Evolutionary conservation across 2,888 invertebrate genomes (phyloP).

Genomic region (Neocrepidodera transversa): DNA sequence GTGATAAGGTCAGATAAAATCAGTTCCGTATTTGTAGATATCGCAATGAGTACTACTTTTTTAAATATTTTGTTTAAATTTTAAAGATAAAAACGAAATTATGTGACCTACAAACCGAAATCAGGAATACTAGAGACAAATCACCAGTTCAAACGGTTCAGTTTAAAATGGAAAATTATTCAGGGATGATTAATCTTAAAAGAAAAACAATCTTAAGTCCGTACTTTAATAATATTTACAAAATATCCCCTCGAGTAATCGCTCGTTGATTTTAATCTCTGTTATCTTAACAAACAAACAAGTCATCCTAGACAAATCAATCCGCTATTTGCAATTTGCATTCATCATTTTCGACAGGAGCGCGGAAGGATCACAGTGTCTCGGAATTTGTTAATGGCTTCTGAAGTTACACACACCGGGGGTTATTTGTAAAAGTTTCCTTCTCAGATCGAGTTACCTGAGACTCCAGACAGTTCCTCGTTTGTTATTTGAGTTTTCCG

Average conservation of each 20-base stretch:
- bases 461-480: constrained; percentile 16
- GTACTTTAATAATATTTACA: background rate
- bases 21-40: no score
- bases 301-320: constrained; percentile 20
- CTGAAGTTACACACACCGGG: constrained; percentile 20
- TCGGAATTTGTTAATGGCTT: constrained; percentile 21
- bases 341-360: constrained; percentile 26
- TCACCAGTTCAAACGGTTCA: no score
- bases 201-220: no score
- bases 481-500: constrained; percentile 22
- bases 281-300: constrained; percentile 5
- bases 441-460: constrained; percentile 25
- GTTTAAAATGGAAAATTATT: no score
- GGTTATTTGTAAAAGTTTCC: constrained; percentile 27
- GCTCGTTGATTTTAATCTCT: background rate
- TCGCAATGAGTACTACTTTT: no score
- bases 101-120: no score
- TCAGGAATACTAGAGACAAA: no score
- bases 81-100: no score
- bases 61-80: no score
- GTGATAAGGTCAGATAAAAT: no score
- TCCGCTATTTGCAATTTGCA: constrained; percentile 18
- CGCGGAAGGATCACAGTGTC: background rate
- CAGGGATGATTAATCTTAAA: no score
- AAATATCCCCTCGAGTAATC: background rate